Percentiles rank a stretch among this genome's conserved stretches.
phyloP scores from a whole-genome alignment of 1,140 invertebrate species.

The Camponotus floridanus region DNA sequence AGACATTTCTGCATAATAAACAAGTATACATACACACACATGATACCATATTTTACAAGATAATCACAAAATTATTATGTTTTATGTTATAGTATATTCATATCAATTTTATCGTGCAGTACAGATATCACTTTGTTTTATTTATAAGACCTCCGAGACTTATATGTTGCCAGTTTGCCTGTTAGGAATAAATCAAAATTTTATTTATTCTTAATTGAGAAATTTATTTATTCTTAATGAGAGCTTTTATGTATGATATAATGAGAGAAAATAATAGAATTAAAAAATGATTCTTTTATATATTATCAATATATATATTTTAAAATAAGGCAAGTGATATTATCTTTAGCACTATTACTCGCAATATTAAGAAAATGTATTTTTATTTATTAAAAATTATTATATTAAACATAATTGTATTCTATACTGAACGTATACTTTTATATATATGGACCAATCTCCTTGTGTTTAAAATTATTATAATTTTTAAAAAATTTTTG shows the following conservation, averaged over 20 bases:
- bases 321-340: conserved; percentile 12
- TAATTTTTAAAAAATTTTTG: conserved; percentile 2
- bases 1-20: not conserved
- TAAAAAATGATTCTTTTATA: not conserved
- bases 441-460: too few species aligned
- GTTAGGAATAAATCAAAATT: conserved; percentile 60
- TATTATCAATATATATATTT: not conserved
- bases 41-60: conserved; percentile 35
- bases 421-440: not conserved
- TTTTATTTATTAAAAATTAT: not conserved
- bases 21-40: not conserved
- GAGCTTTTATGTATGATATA: not conserved
- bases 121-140: conserved; percentile 63
- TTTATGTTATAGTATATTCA: not conserved
- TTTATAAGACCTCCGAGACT: conserved; percentile 80
- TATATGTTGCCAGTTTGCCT: conserved; percentile 85
- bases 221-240: not conserved
- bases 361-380: conserved; percentile 14
- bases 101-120: not conserved
- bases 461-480: not conserved
- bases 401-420: not conserved
- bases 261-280: not conserved
- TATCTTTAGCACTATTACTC: conserved; percentile 36
- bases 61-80: conserved; percentile 48
- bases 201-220: not conserved